Evolutionary conservation across 1,140 invertebrate species (phyloP).

Genomic region (Chelonus insularis): DNA sequence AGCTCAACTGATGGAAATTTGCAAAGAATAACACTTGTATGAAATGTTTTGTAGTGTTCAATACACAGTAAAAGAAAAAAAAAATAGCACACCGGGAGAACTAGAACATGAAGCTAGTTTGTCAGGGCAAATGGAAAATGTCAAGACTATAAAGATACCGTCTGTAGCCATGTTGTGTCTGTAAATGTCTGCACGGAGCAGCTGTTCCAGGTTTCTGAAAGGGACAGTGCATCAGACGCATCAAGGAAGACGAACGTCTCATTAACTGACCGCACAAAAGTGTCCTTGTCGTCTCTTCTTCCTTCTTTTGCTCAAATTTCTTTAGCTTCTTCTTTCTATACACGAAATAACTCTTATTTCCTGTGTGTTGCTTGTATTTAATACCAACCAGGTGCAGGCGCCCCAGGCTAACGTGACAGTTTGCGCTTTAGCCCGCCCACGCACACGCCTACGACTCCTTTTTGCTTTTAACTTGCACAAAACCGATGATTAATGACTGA

Average conservation of each 20-base stretch:
- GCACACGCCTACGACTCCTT: slow-evolving; percentile 40
- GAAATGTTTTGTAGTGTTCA: not conserved
- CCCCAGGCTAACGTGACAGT: slow-evolving; percentile 22
- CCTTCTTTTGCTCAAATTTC: slow-evolving; percentile 11
- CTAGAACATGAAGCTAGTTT: not conserved
- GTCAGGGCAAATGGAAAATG: not conserved
- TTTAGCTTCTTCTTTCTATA: slow-evolving; percentile 26
- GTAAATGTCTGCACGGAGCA: not conserved
- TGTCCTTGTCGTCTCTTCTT: slow-evolving; percentile 22
- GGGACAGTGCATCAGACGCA: slow-evolving; percentile 7
- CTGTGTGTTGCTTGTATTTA: slow-evolving; percentile 27
- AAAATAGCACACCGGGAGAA: not conserved
- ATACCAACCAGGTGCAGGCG: slow-evolving; percentile 42
- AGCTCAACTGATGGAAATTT: too few relatives aligned
- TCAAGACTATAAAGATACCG: slow-evolving; percentile 5
- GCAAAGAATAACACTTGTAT: too few relatives aligned
- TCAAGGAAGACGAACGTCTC: slow-evolving; percentile 45
- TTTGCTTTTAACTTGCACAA: slow-evolving; percentile 33
- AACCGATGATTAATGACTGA: slow-evolving; percentile 49
- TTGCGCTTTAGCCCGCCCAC: slow-evolving; percentile 32
- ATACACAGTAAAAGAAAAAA: not conserved
- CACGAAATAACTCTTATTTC: slow-evolving; percentile 19
- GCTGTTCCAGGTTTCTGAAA: slow-evolving; percentile 1
- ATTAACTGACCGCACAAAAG: slow-evolving; percentile 42
- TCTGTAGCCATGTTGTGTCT: not conserved